Base-by-base conservation (phyloP, 2,888 invertebrate species). In the Eupeodes luniger region DNA sequence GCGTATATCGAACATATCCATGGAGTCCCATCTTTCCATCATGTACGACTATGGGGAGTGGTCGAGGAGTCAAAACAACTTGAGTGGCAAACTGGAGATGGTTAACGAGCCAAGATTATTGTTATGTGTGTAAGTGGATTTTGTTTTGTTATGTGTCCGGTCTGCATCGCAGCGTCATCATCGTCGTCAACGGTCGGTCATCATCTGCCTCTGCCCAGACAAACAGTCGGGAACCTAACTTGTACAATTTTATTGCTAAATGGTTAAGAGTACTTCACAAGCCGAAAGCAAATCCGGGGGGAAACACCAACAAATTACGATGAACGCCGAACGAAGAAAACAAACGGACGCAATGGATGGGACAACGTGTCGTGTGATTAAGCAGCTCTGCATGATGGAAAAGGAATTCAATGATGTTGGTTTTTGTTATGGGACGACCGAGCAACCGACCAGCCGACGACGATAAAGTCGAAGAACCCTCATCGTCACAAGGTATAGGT, bases 241-340 rank as follows among this genome's bases (percentile, higher is more conserved):
- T 83, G 83, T 62, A 69, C 83, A 69, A 59, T 83, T 86, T 83
- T 83, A 86, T 86, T 86, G 79, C 86, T 78, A 86, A 86, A 86
- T 74, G 74, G 69, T 80, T 75, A 51, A 67, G 53, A 55, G 66
- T 67, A 72, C 72, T 55, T 47, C 67, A 67, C 85, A 78, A 78
- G 74, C 82, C 61, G 34, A 85, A 67, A 72, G 66, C 66, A 74
- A 74, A 74, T 74, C 85, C 74, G 78, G 78, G 78, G 78, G 75
- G 62, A 62, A 83, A 79, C 67, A 83, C 83, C 74, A 79, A 51
- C 34, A 61, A 36, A 16, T 0, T 12, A n/a, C 44, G 12, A 53
- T 4, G 1, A 51, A 19, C 27, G n/a, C 27, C 27, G 10, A 40
- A 40, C 55, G 27, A 27, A 27, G 27, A 27, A 4, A 12, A 34